These are phyloP conservation scores for Glaucidium brasilianum DNA, from an alignment of 2,113 vertebrate species.

Conservation along the genomic window DNA sequence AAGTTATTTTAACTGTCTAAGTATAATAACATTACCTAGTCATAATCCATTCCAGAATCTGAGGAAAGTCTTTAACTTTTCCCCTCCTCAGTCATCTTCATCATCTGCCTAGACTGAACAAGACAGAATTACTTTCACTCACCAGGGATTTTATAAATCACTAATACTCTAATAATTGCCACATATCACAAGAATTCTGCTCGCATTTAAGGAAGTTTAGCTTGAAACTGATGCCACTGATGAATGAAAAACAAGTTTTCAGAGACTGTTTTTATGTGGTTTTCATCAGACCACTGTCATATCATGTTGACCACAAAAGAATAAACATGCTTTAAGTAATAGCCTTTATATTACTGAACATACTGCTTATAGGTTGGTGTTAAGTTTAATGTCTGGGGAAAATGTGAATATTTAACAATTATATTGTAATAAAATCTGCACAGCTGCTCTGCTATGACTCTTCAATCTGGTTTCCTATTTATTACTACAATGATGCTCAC, in stretches of 20 bases:
- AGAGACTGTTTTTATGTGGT: not conserved
- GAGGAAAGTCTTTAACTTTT: not conserved
- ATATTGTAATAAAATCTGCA: not conserved
- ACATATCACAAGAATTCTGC: not conserved
- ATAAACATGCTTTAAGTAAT: not conserved
- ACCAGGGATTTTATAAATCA: not conserved
- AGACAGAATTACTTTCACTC: not conserved
- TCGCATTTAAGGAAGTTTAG: not conserved
- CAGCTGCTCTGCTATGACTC: not conserved
- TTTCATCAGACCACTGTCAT: not conserved
- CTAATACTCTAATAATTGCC: not conserved
- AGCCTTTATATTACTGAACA: not conserved
- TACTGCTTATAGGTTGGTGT: not conserved
- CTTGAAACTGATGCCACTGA: not conserved
- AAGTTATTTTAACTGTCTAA: constrained; percentile 43
- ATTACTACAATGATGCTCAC: not conserved
- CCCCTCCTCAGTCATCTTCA: not conserved
- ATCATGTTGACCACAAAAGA: not conserved
- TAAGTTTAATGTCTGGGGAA: not conserved
- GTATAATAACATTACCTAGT: not conserved
- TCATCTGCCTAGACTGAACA: not conserved
- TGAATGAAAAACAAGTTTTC: not conserved
- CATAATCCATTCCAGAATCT: not conserved
- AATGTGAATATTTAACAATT: not conserved
- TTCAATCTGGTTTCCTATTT: not conserved